Evolutionary conservation across 2,888 invertebrate genomes (phyloP), one percentile per base, ranked within the genome.

Genomic region (Scrobipalpa atriplicella): DNA sequence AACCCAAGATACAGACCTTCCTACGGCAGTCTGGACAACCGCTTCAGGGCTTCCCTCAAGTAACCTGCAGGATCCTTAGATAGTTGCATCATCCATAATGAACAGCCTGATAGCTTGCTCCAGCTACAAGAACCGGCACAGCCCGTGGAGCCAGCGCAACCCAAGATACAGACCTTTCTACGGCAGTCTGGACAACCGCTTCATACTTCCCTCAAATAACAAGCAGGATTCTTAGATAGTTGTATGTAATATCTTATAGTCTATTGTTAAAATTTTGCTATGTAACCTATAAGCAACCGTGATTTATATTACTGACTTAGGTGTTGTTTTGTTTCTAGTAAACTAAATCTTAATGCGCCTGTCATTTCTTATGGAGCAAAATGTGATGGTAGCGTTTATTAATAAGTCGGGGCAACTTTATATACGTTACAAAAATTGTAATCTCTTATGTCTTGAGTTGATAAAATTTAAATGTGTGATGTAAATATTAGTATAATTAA

Each of bases 61-160:
- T 58, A 58, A 58, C n/a, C 38, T 36, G 19, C 36, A 38, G n/a
- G 54, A 5, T 54, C 2, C 8, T 47, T 47, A 47, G 47, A 29
- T 29, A 29, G 16, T 43, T 43, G n/a, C n/a, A n/a, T n/a, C n/a
- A n/a, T n/a, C n/a, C n/a, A 43, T 3, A 43, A 11, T 1, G 3
- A n/a, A 6, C 47, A n/a, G 0, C 47, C 2, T 7, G 16, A n/a
- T 16, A 47, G 6, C 47, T 16, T 16, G 96, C 89, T 96, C 95
- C 83, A 96, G 96, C 85, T 96, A 95, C 90, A 95, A 96, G 82
- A 96, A 95, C 84, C 93, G 92, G 0, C 81, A 89, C 16, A 87
- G 87, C 63, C 92, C 92, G 0, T 93, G 93, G 92, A 86, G 85
- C 41, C 90, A 89, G 71, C 86, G 91, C 66, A 87, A 86, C 0